Conservation (phyloP, 1,140 invertebrate species). For the Heliconius nattereri region DNA sequence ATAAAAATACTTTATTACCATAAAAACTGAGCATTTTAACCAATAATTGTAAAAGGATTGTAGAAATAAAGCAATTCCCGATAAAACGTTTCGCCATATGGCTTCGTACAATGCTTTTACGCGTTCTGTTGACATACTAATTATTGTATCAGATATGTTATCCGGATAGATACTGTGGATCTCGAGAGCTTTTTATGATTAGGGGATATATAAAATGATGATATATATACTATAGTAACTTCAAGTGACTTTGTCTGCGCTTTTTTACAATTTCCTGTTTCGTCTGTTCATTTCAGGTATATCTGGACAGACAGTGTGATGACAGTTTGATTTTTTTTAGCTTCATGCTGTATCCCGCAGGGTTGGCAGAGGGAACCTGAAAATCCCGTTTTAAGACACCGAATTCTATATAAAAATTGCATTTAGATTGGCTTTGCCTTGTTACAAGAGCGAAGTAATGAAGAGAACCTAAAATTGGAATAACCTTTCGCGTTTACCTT, state of each 20-base stretch:
- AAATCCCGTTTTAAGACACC: neutral
- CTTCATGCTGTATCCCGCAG: too few species aligned
- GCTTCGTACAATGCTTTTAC: conserved; percentile 25
- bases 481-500: too few species aligned
- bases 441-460: too few species aligned
- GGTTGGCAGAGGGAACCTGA: neutral
- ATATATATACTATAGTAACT: too few species aligned
- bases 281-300: too few species aligned
- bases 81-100: conserved; percentile 29
- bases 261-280: too few species aligned
- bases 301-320: too few species aligned
- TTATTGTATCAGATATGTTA: conserved; percentile 36
- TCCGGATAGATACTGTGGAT: conserved; percentile 22
- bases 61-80: conserved; percentile 27
- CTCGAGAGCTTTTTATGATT: conserved; percentile 28
- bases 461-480: too few species aligned
- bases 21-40: neutral
- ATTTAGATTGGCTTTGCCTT: too few species aligned
- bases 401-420: neutral
- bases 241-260: too few species aligned
- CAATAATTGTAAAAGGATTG: conserved; percentile 12
- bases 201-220: neutral
- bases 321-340: too few species aligned
- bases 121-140: conserved; percentile 33
- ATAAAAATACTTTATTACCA: neutral